These are phyloP conservation scores for Dermolepida albohirtum DNA, from an alignment of 2,888 invertebrate species.

Conservation along the genomic window DNA sequence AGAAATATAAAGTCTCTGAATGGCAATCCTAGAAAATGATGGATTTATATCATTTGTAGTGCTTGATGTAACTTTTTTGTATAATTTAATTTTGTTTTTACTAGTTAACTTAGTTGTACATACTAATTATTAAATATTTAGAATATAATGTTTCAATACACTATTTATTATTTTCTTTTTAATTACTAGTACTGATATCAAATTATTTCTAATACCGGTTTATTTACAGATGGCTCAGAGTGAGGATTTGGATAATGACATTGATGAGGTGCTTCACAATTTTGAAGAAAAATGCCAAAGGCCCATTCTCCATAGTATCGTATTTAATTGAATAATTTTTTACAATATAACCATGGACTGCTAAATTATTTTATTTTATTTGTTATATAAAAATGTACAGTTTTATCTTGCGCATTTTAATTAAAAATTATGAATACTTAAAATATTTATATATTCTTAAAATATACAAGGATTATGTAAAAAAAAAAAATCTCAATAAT, in stretches of 20 bases:
- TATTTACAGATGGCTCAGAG: conserved; percentile 81
- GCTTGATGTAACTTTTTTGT: no score
- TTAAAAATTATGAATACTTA: conserved; percentile 21
- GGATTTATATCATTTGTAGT: no score
- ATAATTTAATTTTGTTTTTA: no score
- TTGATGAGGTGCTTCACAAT: conserved; percentile 94
- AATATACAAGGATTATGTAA: neutral
- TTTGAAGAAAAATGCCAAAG: conserved; percentile 91
- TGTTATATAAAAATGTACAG: conserved; percentile 20
- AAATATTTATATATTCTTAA: conserved; percentile 14
- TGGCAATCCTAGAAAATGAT: no score
- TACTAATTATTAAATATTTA: no score
- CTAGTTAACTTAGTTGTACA: no score
- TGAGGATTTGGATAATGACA: conserved; percentile 96
- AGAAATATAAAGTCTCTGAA: no score
- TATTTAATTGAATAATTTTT: conserved; percentile 82
- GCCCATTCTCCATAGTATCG: conserved; percentile 91
- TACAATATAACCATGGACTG: conserved; percentile 5
- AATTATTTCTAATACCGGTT: conserved; percentile 42
- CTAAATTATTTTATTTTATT: conserved; percentile 21
- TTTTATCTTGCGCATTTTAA: conserved; percentile 11
- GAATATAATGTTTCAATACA: no score
- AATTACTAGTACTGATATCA: no score
- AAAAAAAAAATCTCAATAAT: no score
- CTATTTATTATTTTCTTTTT: no score